Conservation (phyloP, 2,888 invertebrate species). For the Agrilus cyanescens region DNA sequence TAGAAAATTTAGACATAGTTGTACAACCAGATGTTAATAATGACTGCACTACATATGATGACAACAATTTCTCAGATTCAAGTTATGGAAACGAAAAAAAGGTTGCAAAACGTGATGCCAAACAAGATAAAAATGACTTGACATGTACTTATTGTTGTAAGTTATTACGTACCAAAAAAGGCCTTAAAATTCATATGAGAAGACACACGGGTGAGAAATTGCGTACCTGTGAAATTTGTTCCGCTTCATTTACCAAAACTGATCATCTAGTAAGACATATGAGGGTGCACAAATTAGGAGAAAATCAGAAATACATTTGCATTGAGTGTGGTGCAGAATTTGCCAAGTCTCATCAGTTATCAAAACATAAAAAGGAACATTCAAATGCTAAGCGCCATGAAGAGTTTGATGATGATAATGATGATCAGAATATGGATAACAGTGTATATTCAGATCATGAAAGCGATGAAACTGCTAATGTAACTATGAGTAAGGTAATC, state of each 20-base stretch:
- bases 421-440: conserved; percentile 3
- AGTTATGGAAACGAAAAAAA: conserved; percentile 12
- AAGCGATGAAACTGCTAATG: background rate
- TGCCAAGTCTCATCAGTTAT: conserved; percentile 19
- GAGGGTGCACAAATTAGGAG: conserved; percentile 24
- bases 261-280: conserved; percentile 31
- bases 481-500: background rate
- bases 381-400: conserved; percentile 11
- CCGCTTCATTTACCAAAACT: conserved; percentile 28
- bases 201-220: conserved; percentile 30
- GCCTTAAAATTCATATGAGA: conserved; percentile 28
- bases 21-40: conserved; percentile 20
- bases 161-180: conserved; percentile 26
- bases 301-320: conserved; percentile 17
- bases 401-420: conserved; percentile 12
- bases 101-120: conserved; percentile 11
- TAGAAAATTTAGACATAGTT: conserved; percentile 19
- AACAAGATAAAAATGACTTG: conserved; percentile 19
- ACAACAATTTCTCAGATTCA: conserved; percentile 17
- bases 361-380: conserved; percentile 21
- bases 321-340: conserved; percentile 22
- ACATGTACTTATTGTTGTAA: conserved; percentile 30
- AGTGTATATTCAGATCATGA: background rate
- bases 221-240: conserved; percentile 28
- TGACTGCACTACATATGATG: conserved; percentile 15